These are phyloP conservation scores for Heteronetta atricapilla DNA, from an alignment of 2,113 vertebrate genomes.

Conservation along the genomic window DNA sequence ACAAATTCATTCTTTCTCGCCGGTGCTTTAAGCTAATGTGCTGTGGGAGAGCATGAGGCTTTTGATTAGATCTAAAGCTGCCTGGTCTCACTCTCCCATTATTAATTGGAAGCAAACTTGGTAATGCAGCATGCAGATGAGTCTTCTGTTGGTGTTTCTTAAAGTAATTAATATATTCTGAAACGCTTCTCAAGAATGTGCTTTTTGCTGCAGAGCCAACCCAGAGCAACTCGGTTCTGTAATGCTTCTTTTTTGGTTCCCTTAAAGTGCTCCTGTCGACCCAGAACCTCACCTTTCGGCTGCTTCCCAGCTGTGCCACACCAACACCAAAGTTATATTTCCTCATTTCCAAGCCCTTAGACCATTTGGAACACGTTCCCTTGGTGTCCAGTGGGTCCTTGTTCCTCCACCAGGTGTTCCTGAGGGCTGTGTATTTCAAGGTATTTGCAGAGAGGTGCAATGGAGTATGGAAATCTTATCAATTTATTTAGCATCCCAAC, in stretches of 20 bases:
- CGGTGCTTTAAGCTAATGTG: not conserved
- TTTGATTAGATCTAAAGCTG: not conserved
- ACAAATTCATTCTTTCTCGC: not conserved
- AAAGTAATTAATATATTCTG: not conserved
- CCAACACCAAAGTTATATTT: not conserved
- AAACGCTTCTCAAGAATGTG: not conserved
- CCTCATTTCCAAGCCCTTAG: not conserved
- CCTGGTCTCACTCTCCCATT: not conserved
- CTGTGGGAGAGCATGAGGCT: not conserved
- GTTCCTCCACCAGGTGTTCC: fast-evolving
- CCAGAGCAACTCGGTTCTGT: not conserved
- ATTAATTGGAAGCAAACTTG: not conserved
- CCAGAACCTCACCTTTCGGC: not conserved
- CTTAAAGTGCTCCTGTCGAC: not conserved
- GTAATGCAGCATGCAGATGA: not conserved
- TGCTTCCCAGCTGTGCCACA: not conserved
- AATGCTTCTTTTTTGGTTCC: not conserved
- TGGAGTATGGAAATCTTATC: not conserved
- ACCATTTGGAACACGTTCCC: not conserved
- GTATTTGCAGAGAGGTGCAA: not conserved
- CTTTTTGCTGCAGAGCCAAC: not conserved
- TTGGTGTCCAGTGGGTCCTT: not conserved
- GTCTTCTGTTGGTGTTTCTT: not conserved
- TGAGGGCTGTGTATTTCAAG: not conserved
- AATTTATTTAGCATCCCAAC: not conserved